Evolutionary conservation across 2,113 vertebrate species (phyloP), one percentile per base, ranked within the genome.

Genomic region (Pelvicachromis taeniatus): DNA sequence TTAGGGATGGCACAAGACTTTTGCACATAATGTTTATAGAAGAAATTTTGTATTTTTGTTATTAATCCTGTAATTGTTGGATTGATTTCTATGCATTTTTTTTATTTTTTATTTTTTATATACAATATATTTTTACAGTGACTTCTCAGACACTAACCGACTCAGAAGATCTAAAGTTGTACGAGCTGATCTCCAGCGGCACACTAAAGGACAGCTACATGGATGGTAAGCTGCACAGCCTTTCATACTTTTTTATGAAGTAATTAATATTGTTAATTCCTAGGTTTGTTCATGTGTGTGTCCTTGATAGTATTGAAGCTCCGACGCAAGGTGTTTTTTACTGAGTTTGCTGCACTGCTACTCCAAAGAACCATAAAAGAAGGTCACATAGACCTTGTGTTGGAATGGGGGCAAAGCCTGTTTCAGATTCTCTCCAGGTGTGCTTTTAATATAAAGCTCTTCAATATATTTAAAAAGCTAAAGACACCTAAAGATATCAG

Each of bases 241-340:
- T 42, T 31, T 13, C 21, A 35, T 5, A 68, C 5, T 45, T 58
- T 4, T 38, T 31, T 50, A 65, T 65, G 35, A 14, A 0, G 1
- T 40, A 35, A 65, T 40, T 40, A 40, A n/a, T 23, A 21, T 40
- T 65, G 61, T 78, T 61, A 10, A 81, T 65, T 87, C 9, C 70
- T 23, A 13, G 50, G 3, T 90, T 55, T 92, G 7, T 88, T 80
- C 29, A 9, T 38, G 38, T 86, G 12, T 83, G 13, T 54, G 35
- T 86, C 63, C 21, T 48, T 70, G 14, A 73, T 89, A 99, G 99
- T 99, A 81, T 96, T 98, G 96, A 98, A 97, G 91, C 96, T 97
- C 89, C 97, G 94, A 88, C 87, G 86, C 0, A 95, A 94, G 55
- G 38, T 92, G 19, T 95, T 95, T 88, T 99, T 99, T 90, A 93